Evolutionary conservation across 1,140 invertebrate species (phyloP).

Genomic region (Macrosteles quadrilineatus): DNA sequence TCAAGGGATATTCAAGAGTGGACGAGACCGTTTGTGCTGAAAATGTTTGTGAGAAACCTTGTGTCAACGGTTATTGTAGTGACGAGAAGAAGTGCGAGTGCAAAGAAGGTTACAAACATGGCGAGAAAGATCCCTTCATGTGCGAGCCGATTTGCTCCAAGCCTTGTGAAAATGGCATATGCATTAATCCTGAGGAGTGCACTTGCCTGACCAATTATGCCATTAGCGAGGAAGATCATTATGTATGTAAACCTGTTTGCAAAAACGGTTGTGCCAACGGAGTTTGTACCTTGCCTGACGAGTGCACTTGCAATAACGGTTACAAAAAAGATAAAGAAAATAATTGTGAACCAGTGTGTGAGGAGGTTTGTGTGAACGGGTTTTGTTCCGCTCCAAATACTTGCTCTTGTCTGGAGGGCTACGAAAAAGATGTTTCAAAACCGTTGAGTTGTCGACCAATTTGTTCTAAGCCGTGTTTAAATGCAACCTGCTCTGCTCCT

Average conservation of each 20-base stretch:
- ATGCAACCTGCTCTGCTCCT: conserved; percentile 11
- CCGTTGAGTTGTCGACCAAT: background rate
- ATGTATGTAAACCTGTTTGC: conserved; percentile 15
- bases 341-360: conserved; percentile 13
- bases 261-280: conserved; percentile 1
- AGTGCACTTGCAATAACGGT: background rate
- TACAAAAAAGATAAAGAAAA: background rate
- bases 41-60: background rate
- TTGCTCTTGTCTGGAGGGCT: background rate
- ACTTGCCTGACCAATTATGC: background rate
- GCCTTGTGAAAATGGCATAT: conserved; percentile 1
- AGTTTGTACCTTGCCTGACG: background rate
- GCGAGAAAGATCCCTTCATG: background rate
- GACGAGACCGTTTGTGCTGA: background rate
- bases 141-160: conserved; percentile 6
- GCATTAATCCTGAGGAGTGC: conserved; percentile 2
- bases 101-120: background rate
- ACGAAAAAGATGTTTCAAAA: background rate
- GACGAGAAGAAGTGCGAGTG: background rate
- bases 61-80: background rate
- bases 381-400: conserved; percentile 1
- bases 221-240: background rate
- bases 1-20: background rate
- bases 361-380: conserved; percentile 9
- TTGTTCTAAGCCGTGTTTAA: conserved; percentile 10